A percentile compares a stretch with the other conserved stretches of the same genome.
phyloP scores from a whole-genome alignment of 2,113 vertebrate species.

The Sinocyclocheilus grahami region DNA sequence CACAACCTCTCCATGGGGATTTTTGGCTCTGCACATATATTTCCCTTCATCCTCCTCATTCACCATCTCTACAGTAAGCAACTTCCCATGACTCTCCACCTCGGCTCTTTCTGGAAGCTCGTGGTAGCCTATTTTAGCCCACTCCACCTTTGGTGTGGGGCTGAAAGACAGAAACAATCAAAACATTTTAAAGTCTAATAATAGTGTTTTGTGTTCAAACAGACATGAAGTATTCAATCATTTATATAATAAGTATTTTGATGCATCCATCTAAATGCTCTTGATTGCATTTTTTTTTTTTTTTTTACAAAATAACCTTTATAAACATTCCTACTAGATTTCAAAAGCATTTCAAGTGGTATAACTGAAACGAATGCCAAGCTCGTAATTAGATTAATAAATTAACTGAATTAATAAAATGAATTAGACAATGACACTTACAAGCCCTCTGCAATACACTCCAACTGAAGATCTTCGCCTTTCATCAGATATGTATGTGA shows the following conservation, averaged over 20 bases:
- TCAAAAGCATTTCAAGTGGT: not conserved
- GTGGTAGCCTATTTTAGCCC: slow-evolving; percentile 76
- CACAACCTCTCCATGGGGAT: slow-evolving; percentile 73
- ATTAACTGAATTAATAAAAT: not conserved
- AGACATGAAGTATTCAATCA: not conserved
- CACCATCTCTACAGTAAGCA: slow-evolving; percentile 79
- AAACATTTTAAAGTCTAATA: not conserved
- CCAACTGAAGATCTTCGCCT: slow-evolving; percentile 84
- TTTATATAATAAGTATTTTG: no score
- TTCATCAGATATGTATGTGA: slow-evolving; percentile 80
- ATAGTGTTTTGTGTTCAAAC: not conserved
- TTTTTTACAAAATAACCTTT: not conserved
- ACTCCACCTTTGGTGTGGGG: slow-evolving; percentile 88
- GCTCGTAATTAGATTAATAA: not conserved
- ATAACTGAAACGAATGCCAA: not conserved
- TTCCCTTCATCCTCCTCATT: slow-evolving; percentile 80
- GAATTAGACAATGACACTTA: slow-evolving; percentile 73
- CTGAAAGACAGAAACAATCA: slow-evolving; percentile 65
- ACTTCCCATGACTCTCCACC: slow-evolving; percentile 81
- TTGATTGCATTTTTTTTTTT: not conserved
- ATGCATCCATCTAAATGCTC: no score
- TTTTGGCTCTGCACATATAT: slow-evolving; percentile 88
- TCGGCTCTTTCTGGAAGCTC: slow-evolving; percentile 70
- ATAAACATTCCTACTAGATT: not conserved
- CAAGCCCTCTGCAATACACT: slow-evolving; percentile 96